phyloP scores from a whole-genome alignment of 2,797 vertebrate genomes.

The Gambusia yucatana region DNA sequence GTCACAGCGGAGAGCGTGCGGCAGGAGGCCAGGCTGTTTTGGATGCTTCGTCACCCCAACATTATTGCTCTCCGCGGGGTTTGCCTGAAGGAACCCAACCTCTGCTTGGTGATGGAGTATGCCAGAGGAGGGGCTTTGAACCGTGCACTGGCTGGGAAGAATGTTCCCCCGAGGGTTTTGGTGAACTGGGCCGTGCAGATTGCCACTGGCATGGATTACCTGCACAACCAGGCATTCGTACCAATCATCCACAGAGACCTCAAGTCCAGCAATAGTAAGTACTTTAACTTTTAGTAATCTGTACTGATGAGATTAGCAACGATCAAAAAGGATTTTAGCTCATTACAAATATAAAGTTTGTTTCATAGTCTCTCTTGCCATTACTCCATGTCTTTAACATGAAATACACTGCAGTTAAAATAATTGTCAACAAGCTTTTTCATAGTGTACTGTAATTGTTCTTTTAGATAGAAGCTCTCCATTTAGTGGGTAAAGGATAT shows the following conservation, averaged over 20 bases:
- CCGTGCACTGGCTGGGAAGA: slow-evolving; percentile 88
- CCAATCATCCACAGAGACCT: slow-evolving; percentile 94
- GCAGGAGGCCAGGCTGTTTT: slow-evolving; percentile 91
- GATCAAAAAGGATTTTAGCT: neutral
- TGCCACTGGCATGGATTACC: slow-evolving; percentile 92
- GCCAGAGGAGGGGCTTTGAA: slow-evolving; percentile 90
- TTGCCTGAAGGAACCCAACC: slow-evolving; percentile 88
- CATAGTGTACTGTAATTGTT: neutral
- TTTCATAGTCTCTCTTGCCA: neutral
- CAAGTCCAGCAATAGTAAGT: slow-evolving; percentile 97
- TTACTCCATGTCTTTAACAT: neutral
- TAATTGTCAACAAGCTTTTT: neutral
- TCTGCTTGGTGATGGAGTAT: slow-evolving; percentile 94
- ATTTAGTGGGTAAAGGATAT: neutral
- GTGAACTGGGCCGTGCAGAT: slow-evolving; percentile 96
- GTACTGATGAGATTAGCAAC: neutral
- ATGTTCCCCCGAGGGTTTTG: slow-evolving; percentile 89
- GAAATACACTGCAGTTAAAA: neutral
- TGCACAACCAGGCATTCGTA: slow-evolving; percentile 90
- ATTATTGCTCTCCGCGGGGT: slow-evolving; percentile 90
- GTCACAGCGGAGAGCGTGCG: slow-evolving; percentile 88
- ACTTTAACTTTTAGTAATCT: slow-evolving; percentile 7
- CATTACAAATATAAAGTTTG: neutral
- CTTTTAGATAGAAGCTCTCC: neutral
- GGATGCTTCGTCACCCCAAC: slow-evolving; percentile 90